A percentile compares a stretch with the other conserved stretches of the same genome.
Conservation (phyloP, 2,797 vertebrate species). For the Dryobates pubescens region DNA sequence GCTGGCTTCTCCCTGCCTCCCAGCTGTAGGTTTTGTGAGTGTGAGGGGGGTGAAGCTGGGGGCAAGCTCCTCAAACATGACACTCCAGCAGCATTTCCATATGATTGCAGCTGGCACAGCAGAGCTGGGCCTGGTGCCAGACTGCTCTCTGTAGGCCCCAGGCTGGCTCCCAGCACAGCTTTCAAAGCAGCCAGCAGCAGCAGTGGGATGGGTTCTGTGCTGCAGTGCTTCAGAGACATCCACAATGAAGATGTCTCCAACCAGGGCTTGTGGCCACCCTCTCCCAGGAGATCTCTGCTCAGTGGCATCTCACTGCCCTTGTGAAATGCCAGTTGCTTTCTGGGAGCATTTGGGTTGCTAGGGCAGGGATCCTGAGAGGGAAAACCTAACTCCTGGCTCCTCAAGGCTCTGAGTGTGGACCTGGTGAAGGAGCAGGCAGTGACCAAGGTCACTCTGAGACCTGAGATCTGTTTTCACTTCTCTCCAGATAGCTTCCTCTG, state of each 20-base stretch:
- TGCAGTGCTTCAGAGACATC: neutral
- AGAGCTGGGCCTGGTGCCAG: constrained; percentile 50
- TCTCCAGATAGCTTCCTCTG: neutral
- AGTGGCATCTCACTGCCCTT: too few species aligned
- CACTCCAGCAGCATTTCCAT: constrained; percentile 38
- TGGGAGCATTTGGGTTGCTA: neutral
- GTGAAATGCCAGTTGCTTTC: neutral
- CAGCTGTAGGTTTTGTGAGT: neutral
- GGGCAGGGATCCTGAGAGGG: neutral
- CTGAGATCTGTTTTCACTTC: neutral
- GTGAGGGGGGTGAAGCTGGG: neutral
- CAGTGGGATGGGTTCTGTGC: neutral
- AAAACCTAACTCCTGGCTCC: neutral
- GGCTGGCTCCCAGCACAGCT: neutral
- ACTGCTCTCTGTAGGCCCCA: neutral
- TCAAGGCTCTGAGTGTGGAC: neutral
- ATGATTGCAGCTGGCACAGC: constrained; percentile 31
- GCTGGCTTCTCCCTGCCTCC: neutral
- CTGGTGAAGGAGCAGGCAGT: neutral
- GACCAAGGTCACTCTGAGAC: neutral
- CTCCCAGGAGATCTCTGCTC: neutral
- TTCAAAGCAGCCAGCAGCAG: constrained; percentile 5
- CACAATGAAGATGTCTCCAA: neutral
- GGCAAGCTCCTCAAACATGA: constrained; percentile 41
- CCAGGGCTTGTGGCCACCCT: neutral